phyloP scores from a whole-genome alignment of 2,113 vertebrate species.

The Pelecanus crispus region DNA sequence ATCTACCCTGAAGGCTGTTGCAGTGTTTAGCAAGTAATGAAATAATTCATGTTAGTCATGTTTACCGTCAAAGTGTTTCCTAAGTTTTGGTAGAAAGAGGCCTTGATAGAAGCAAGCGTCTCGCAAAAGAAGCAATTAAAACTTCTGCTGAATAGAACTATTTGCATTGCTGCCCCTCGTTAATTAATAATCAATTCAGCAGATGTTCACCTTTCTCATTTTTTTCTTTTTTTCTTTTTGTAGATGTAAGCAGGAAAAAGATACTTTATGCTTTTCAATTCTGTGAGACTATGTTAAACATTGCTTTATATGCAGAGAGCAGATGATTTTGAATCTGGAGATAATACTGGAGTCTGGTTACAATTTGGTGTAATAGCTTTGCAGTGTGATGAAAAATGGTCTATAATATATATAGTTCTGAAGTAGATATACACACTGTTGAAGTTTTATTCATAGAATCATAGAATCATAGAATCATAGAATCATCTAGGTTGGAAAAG shows the following conservation, averaged over 20 bases:
- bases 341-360: neutral
- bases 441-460: neutral
- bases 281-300: neutral
- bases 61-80: neutral
- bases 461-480: no score
- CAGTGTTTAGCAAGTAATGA: neutral
- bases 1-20: neutral
- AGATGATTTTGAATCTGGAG: neutral
- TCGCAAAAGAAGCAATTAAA: neutral
- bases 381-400: neutral
- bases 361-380: neutral
- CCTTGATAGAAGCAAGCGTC: neutral
- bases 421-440: neutral
- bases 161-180: neutral
- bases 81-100: neutral
- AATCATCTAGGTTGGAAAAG: no score
- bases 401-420: neutral
- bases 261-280: neutral
- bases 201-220: neutral
- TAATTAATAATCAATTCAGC: neutral
- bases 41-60: neutral
- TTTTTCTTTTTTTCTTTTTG: neutral
- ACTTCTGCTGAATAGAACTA: neutral
- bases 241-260: neutral
- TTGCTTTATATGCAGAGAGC: neutral